Evolutionary conservation across 2,113 vertebrate genomes (phyloP).

Genomic region (Caloenas nicobarica): DNA sequence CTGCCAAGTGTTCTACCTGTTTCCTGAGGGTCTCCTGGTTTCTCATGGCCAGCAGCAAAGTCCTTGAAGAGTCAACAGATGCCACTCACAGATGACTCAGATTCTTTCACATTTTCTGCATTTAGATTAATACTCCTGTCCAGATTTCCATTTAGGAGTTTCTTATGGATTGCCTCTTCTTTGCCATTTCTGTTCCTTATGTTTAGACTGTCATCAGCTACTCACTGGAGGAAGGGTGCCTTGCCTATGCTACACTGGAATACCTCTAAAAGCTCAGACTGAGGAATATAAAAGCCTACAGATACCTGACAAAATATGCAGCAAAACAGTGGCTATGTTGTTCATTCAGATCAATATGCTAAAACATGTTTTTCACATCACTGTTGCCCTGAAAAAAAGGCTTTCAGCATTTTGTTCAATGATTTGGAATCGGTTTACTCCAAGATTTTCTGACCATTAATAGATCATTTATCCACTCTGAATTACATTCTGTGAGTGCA

Average conservation of each 20-base stretch:
- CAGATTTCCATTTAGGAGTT: not conserved
- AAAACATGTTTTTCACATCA: not conserved
- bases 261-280: not conserved
- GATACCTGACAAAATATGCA: not conserved
- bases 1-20: not conserved
- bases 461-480: not conserved
- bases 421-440: not conserved
- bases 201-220: not conserved
- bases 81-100: not conserved
- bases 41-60: not conserved
- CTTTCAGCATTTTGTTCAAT: not conserved
- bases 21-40: not conserved
- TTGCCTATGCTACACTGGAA: not conserved
- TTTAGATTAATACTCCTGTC: not conserved
- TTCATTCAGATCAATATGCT: not conserved
- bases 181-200: not conserved
- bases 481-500: not conserved
- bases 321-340: not conserved
- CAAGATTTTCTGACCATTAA: not conserved
- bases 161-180: not conserved
- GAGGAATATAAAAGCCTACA: not conserved
- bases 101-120: not conserved
- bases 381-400: not conserved
- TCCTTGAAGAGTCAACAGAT: not conserved
- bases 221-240: not conserved